Base-by-base conservation (phyloP, 2,113 vertebrate species). In the Aspidoscelis tigris region DNA sequence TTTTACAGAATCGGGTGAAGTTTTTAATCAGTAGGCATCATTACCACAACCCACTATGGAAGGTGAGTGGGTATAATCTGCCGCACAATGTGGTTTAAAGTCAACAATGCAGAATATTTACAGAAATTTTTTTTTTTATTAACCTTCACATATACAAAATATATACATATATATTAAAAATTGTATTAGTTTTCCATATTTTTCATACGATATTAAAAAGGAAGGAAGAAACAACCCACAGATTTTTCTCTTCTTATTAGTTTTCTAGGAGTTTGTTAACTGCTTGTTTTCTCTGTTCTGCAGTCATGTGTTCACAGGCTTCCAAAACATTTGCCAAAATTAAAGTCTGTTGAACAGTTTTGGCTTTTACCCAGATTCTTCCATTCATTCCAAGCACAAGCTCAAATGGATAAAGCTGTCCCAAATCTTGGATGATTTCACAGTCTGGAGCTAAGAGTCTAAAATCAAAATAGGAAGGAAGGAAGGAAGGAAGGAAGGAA, bases 361-460 rank as follows among this genome's bases (percentile, higher is more conserved):
- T 95, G 20, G 98, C 95, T 68, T 97, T 97, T 76, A 98, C 97
- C 98, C 98, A 99, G 88, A 99, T 95, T 81, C 98, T 96, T 83
- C 98, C 98, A 80, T 99, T 99, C 97, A 99, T 96, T 61, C 98
- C 98, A 81, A 98, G 93, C 33, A 98, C 98, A 92, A 98, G 92
- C 88, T 99, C 98, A 83, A 97, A 95, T 0, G 98, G 98, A 77
- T 97, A 98, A 66, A 98, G 92, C 21, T 97, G 96, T 87, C 97
- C 97, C 69, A 99, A 87, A 81, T 98, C 97, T 21, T 96, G 93
- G 85, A 98, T 95, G 44, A 99, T 94, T 88, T 97, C 97, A 83
- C 96, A 97, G 80, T 96, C 95, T 47, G 97, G 98, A 84, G 96
- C 89, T 94, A 99, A 93, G 5, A 99, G 93, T 84, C 98, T 99